Evolutionary conservation across 2,797 vertebrate genomes (phyloP), one percentile per base, ranked within the genome.

Genomic region (Fistularia tabacaria): DNA sequence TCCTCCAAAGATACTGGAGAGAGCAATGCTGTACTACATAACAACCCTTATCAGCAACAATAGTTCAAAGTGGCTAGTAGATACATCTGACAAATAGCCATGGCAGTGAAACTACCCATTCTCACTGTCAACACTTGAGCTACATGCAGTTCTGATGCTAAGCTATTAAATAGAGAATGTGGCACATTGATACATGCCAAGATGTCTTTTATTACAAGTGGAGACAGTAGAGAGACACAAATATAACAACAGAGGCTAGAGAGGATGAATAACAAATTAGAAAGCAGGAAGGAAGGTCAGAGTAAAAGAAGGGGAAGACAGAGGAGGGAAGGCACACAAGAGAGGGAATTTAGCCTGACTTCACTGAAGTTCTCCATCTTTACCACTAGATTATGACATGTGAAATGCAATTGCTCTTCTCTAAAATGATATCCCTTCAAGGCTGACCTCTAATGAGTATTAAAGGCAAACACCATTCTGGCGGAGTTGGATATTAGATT

Each of bases 101-200:
- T 13, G 10, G 56, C 57, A 65, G 60, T 75, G 47, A 78, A 79
- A 77, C 71, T 43, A 59, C 25, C 63, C 69, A 78, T 66, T 83
- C 60, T 53, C 51, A 59, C 51, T 51, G 69, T 66, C 66, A 37
- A 65, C 59, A 59, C 64, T 64, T 69, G 69, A 76, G 64, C 75
- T 66, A 72, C 47, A 42, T 46, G 60, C 64, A 59, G 59, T 55
- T 46, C 71, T 77, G 80, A 75, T 80, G 73, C 76, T 69, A 49
- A 67, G 70, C 79, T 71, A 84, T 85, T 81, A 86, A 83, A 79
- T 69, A 79, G 74, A 79, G 80, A 72, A 74, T 80, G 79, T 74
- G 59, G 46, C 71, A 74, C 73, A 81, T 77, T 82, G 72, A 82
- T 76, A 76, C 47, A 58, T 62, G 49, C 46, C 45, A 37, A 73